phyloP scores from a whole-genome alignment of 92 coral and sea anemone species.

The Phenganax stokvisi region DNA sequence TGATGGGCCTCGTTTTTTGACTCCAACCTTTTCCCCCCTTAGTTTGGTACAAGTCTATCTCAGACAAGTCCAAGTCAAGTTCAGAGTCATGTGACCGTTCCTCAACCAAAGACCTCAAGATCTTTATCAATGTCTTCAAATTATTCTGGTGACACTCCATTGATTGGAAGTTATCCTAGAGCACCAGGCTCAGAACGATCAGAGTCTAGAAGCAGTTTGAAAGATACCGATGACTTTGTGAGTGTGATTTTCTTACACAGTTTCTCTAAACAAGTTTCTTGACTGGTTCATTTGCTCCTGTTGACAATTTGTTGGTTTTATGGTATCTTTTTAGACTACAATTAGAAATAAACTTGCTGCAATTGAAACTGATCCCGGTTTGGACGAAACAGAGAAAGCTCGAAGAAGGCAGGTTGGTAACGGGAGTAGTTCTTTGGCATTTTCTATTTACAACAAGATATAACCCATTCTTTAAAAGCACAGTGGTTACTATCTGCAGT shows the following conservation, averaged over 20 bases:
- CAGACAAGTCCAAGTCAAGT: slow-evolving; percentile 33
- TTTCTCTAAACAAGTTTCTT: neutral
- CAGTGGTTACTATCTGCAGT: too few species aligned
- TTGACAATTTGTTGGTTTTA: neutral
- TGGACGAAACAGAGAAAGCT: slow-evolving; percentile 89
- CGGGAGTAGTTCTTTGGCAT: neutral
- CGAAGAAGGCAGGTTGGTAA: slow-evolving; percentile 80
- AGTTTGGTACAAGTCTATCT: slow-evolving; percentile 30
- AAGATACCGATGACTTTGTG: slow-evolving; percentile 89
- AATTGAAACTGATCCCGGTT: slow-evolving; percentile 92
- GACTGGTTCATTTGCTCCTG: neutral
- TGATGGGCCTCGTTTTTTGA: neutral
- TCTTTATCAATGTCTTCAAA: slow-evolving; percentile 89
- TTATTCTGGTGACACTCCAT: slow-evolving; percentile 61
- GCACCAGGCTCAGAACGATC: slow-evolving; percentile 99
- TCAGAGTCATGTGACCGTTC: neutral
- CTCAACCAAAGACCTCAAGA: slow-evolving; percentile 60
- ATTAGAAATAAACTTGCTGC: slow-evolving; percentile 82
- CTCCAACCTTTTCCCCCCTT: neutral
- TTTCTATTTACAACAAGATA: too few species aligned
- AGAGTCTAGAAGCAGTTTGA: slow-evolving; percentile 73
- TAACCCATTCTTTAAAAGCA: too few species aligned
- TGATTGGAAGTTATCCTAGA: slow-evolving; percentile 71
- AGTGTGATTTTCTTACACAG: slow-evolving; percentile 1
- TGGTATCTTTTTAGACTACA: slow-evolving; percentile 49